Base-by-base conservation (phyloP, 2,888 invertebrate species). In the Arge pagana region DNA sequence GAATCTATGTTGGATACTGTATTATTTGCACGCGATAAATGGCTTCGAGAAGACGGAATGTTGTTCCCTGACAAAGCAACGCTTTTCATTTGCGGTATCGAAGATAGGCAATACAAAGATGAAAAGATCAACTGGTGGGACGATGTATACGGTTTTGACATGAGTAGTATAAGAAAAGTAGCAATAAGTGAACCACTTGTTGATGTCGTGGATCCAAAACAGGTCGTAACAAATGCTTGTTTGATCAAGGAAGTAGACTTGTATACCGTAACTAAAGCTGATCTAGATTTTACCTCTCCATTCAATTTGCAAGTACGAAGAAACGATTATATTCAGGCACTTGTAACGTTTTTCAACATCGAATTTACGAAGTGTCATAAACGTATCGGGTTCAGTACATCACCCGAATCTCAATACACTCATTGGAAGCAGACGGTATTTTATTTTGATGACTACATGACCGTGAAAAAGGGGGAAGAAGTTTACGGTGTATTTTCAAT, bases 41-140 rank as follows among this genome's bases (percentile, higher is more conserved):
- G 98, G 99, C 85, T 99, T 37, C 86, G 85, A 61, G 83, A 89
- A 1, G 92, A 89, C 68, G 98, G 97, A 52, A 86, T 96, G 82
- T 84, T 98, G 66, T 96, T 98, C 79, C 97, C 97, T 1, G 94
- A 87, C 72, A 86, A 85, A 70, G 98, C 98, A 59, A 95, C 95
- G 1, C 80, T 99, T 33, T 98, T 93, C 78, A 88, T 99, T 50
- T 93, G 93, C 57, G 92, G 90, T 16, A 93, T 93, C 54, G 93
- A 94, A 78, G 99, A 99, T 78, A 85, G 98, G 15, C 98, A 99
- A 80, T 99, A 99, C 80, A 99, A 99, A 78, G 98, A 99, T 72
- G 98, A 99, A 79, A 99, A 99, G 80, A 99, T 99, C 65, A 97
- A 99, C 80, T 99, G 98, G 97, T 99, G 99, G 99, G 96, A 98